phyloP scores from a whole-genome alignment of 2,797 vertebrate genomes.

The Forpus xanthops region DNA sequence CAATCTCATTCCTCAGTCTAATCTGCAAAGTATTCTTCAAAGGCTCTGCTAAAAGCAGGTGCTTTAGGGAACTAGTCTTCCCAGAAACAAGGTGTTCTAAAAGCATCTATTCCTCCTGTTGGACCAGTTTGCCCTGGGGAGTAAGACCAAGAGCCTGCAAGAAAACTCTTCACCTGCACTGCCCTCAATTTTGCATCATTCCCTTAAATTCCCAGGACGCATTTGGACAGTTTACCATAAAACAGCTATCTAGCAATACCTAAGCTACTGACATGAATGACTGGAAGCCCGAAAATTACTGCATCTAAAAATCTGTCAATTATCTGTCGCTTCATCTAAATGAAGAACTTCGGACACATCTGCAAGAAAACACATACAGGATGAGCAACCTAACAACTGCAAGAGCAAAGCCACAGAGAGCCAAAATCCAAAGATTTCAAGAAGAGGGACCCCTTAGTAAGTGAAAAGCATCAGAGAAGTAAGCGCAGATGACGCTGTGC shows the following conservation, averaged over 20 bases:
- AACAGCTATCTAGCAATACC: background rate
- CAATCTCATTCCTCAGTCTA: background rate
- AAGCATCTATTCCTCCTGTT: background rate
- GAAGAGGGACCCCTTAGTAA: background rate
- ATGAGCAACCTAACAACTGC: background rate
- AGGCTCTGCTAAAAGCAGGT: slow-evolving; percentile 24
- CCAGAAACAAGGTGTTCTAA: background rate
- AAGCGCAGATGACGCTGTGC: fast-evolving
- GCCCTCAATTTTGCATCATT: background rate
- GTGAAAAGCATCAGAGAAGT: background rate
- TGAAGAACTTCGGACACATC: background rate
- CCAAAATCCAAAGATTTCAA: background rate
- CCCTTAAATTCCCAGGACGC: background rate
- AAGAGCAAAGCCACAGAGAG: background rate
- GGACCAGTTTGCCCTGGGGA: slow-evolving; percentile 29
- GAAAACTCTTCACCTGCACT: background rate
- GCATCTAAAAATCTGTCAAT: background rate
- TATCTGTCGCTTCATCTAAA: background rate
- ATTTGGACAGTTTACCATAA: background rate
- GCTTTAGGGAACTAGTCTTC: slow-evolving; percentile 12
- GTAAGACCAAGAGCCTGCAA: background rate
- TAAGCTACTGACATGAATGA: background rate
- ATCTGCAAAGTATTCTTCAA: slow-evolving; percentile 19
- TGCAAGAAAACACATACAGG: background rate
- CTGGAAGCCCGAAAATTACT: background rate